These are phyloP conservation scores for Zoroaster sp. DNA, from an alignment of 53 echinoderm and acorn worm species.

Conservation along the genomic window DNA sequence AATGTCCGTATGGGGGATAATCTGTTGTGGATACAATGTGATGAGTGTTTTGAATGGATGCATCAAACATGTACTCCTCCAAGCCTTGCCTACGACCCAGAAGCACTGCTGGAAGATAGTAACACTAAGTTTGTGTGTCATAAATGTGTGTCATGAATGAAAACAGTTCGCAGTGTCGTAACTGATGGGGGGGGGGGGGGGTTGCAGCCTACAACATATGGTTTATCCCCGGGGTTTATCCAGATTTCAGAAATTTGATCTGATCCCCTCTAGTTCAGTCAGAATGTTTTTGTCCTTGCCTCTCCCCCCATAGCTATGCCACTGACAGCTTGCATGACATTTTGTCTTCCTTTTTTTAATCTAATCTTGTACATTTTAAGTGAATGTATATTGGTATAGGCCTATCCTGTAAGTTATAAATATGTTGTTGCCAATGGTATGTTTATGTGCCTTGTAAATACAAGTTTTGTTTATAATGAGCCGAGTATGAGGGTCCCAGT, in stretches of 20 bases:
- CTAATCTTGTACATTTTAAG: no score
- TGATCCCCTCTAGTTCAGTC: not conserved
- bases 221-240: no score
- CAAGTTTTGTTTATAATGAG: no score
- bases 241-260: not conserved
- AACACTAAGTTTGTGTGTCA: not conserved
- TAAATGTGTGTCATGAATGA: not conserved
- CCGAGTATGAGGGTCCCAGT: not conserved
- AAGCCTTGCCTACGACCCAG: not conserved
- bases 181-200: not conserved
- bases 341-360: no score
- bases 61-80: not conserved
- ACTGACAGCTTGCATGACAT: no score
- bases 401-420: no score
- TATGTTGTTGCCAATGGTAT: not conserved
- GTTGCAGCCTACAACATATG: not conserved
- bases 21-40: not conserved
- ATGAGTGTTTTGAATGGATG: not conserved
- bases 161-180: not conserved
- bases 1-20: not conserved
- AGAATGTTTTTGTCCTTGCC: not conserved
- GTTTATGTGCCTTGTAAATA: no score
- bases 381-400: no score
- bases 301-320: no score
- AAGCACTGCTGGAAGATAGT: not conserved